Base-by-base conservation (phyloP, 30 jellyfish, hydroid and myxozoan genomes). In the Catostylus mosaicus region DNA sequence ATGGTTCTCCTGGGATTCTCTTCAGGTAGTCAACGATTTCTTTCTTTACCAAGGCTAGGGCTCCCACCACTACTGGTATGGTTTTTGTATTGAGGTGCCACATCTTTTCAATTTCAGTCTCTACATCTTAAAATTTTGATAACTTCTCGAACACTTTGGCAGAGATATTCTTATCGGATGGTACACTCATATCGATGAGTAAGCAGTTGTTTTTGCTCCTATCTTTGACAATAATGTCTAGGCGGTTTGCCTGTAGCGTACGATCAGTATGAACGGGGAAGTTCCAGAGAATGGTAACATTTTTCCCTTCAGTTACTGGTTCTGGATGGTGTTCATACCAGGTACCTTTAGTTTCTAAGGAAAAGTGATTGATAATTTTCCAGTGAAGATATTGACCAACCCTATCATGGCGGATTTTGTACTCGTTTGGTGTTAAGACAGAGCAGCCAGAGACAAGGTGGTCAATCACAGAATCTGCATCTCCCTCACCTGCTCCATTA, bases 261-360 rank as follows among this genome's bases (percentile, higher is more conserved):
- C 90, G 37, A 40, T 79, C 82, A 23, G 90, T 79, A 75, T 79
- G 43, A 4, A 40, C 45, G 24, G 77, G 52, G 35, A 26, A 78
- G 79, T 61, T 81, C 89, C 81, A 60, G 40, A 59, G 63, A 46
- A 78, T 78, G 30, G 71, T 31, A 32, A 48, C 76, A 35, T 75
- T 29, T 5, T 30, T 52, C 5, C 75, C 72, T 62, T 78, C 80
- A 10, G 61, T 81, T 19, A 78, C 89, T 10, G 89, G 70, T 23
- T 38, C 51, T 1, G 80, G 80, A 24, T 78, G 80, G 59, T 78
- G 81, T 36, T 78, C 80, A 59, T 26, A 60, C 89, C 89, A 59
- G 30, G 60, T 35, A 37, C 33, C 32, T 43, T 81, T 46, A 10
- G 66, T 19, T 1, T 45, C 22, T 27, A 48, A 14, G 16, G 12